Conservation (phyloP, 1,140 invertebrate species). For the Caenorhabditis elegans region WBcel235 BX284603.4:6905001-6905500, state of each 20-base stretch:
- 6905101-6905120: background rate
- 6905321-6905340: no score
- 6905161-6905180: background rate
- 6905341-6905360: no score
- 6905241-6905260: background rate
- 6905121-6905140: background rate
- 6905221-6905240: background rate
- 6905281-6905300: no score
- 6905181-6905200: background rate
- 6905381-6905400: no score
- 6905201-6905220: background rate
- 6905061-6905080: no score
- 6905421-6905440: no score
- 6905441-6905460: no score
- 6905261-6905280: background rate
- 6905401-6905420: no score
- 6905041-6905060: background rate
- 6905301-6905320: no score
- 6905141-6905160: background rate
- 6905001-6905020: background rate
- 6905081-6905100: background rate
- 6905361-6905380: no score
- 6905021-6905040: background rate
- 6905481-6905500: no score
- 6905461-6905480: no score